phyloP scores from a whole-genome alignment of 37 sponge, comb jelly and placozoan genomes.

The Ephydatia muelleri region DNA sequence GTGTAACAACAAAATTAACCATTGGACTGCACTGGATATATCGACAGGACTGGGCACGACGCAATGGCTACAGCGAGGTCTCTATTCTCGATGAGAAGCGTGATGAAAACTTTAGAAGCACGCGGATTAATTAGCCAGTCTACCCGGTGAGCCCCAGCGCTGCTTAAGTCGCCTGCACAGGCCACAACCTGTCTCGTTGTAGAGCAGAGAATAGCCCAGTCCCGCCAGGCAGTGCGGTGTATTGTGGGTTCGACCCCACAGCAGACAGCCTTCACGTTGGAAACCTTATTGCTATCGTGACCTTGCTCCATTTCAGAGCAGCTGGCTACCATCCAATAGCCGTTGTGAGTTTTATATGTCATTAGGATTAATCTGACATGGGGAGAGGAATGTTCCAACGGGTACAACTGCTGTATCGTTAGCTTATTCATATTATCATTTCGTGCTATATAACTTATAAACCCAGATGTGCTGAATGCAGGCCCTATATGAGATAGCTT shows the following conservation, averaged over 20 bases:
- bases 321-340: constrained; percentile 67
- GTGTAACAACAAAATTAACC: too few species aligned
- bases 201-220: not conserved
- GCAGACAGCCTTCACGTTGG: constrained; percentile 82
- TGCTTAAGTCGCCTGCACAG: too few species aligned
- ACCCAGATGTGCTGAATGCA: too few species aligned
- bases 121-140: not conserved
- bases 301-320: constrained; percentile 66
- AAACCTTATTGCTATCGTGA: constrained; percentile 60
- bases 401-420: too few species aligned
- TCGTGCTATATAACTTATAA: too few species aligned
- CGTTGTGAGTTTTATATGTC: constrained; percentile 47
- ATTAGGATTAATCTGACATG: too few species aligned
- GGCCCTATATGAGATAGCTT: too few species aligned
- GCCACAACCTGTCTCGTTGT: not conserved
- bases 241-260: constrained; percentile 89
- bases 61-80: too few species aligned
- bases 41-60: too few species aligned
- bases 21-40: too few species aligned
- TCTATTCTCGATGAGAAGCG: not conserved
- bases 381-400: too few species aligned
- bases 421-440: too few species aligned
- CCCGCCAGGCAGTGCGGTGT: constrained; percentile 50
- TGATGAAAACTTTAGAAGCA: not conserved
- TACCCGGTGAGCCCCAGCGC: not conserved